These are phyloP conservation scores for Steatocranus sp. DNA, from an alignment of 2,797 vertebrate genomes.

Conservation along the genomic window DNA sequence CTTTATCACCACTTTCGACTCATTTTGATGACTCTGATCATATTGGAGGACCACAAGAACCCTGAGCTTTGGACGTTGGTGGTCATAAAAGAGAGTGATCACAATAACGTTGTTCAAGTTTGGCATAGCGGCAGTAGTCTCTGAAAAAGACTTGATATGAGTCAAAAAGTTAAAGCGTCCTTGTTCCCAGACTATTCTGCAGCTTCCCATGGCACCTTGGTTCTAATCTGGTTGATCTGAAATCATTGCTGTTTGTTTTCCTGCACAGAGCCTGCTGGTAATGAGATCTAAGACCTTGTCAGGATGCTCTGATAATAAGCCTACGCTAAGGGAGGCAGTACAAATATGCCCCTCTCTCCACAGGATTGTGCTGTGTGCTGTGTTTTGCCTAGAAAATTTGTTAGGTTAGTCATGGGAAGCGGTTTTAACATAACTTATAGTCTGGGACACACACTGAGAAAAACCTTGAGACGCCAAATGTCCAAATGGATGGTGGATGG, in stretches of 20 bases:
- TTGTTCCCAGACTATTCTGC: constrained; percentile 44
- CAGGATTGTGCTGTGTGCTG: constrained; percentile 13
- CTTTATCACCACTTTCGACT: background rate
- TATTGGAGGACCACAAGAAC: background rate
- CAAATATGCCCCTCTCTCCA: background rate
- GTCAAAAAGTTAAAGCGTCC: constrained; percentile 15
- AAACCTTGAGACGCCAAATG: background rate
- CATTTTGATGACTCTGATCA: background rate
- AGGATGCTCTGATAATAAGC: constrained; percentile 21
- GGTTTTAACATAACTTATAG: background rate
- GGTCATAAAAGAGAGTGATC: background rate
- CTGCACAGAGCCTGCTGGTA: constrained; percentile 47
- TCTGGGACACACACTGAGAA: background rate
- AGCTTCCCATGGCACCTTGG: constrained; percentile 56
- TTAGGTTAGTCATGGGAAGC: constrained; percentile 14
- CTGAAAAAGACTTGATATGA: background rate
- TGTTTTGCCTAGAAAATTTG: background rate
- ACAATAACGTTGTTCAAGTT: background rate
- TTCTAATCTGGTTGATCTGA: constrained; percentile 59
- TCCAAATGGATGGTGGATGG: background rate
- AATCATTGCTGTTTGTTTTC: constrained; percentile 62
- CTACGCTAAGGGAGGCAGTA: background rate
- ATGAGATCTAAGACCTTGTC: constrained; percentile 54
- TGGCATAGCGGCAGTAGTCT: background rate
- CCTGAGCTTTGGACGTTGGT: background rate